A percentile compares a stretch with the other conserved stretches of the same genome.
Conservation (phyloP, 2,113 vertebrate genomes). For the Gnathonemus echidnorhynchus region DNA sequence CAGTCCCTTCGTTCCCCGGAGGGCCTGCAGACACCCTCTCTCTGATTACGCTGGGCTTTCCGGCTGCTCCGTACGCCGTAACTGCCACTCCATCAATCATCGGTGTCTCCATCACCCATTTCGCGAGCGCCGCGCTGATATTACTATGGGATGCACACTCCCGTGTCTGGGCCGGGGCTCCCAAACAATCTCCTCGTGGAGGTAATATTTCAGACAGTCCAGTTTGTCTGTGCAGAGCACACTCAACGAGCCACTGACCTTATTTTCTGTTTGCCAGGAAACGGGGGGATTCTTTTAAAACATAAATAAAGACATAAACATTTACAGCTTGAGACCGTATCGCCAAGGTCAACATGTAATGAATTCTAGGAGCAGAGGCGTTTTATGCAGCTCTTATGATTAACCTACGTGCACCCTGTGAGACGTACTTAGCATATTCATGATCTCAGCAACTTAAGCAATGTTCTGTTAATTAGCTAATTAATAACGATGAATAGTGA, state of each 20-base stretch:
- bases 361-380: neutral
- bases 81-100: slow-evolving; percentile 97
- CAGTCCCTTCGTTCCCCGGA: slow-evolving; percentile 75
- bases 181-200: neutral
- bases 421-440: neutral
- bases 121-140: slow-evolving; percentile 47
- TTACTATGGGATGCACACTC: slow-evolving; percentile 32
- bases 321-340: neutral
- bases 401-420: neutral
- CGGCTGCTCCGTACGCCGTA: slow-evolving; percentile 95
- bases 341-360: neutral
- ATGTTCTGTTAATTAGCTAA: slow-evolving; percentile 10
- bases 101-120: slow-evolving; percentile 55
- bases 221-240: neutral
- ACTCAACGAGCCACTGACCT: neutral
- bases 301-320: slow-evolving; percentile 2
- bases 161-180: neutral
- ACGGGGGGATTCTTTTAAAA: neutral
- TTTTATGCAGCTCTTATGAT: neutral
- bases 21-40: slow-evolving; percentile 81
- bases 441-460: slow-evolving; percentile 4
- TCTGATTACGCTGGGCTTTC: slow-evolving; percentile 95
- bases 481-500: slow-evolving; percentile 31
- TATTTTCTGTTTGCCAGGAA: neutral
- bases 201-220: neutral